These are phyloP conservation scores for Lumbricus terrestris DNA, from an alignment of 2,888 invertebrate genomes.

Conservation along the genomic window DNA sequence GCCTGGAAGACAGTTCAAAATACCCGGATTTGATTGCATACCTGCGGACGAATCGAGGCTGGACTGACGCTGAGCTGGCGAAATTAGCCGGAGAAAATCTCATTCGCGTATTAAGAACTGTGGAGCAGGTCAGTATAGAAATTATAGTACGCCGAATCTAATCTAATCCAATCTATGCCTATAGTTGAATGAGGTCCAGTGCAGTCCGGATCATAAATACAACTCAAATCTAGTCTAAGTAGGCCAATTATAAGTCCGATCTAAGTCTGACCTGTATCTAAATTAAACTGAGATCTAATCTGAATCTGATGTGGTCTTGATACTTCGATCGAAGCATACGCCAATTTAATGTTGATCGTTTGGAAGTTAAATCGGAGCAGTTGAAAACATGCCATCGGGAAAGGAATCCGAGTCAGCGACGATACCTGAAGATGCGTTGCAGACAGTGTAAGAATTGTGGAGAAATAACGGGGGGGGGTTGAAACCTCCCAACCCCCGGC, in stretches of 20 bases:
- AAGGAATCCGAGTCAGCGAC: too few species aligned
- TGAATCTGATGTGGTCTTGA: not conserved
- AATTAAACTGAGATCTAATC: not conserved
- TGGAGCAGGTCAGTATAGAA: slow-evolving; percentile 60
- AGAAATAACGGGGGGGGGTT: too few species aligned
- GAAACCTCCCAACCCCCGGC: too few species aligned
- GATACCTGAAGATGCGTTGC: too few species aligned
- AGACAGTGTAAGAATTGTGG: too few species aligned
- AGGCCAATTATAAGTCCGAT: too few species aligned
- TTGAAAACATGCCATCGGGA: too few species aligned
- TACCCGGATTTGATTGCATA: slow-evolving; percentile 69
- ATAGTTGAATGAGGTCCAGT: not conserved
- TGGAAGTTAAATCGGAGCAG: not conserved
- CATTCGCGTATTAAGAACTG: slow-evolving; percentile 64
- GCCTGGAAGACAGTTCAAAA: slow-evolving; percentile 66
- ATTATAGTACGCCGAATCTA: too few species aligned
- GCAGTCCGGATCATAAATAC: not conserved
- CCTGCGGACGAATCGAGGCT: slow-evolving; percentile 63
- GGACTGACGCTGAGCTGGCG: slow-evolving; percentile 64
- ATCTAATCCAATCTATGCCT: not conserved
- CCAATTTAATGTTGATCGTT: not conserved
- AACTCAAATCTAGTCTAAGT: not conserved
- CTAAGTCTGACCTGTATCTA: not conserved
- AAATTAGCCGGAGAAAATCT: slow-evolving; percentile 66
- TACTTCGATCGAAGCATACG: not conserved